Base-by-base conservation (phyloP, 2,888 invertebrate species). In the Pteria penguin region DNA sequence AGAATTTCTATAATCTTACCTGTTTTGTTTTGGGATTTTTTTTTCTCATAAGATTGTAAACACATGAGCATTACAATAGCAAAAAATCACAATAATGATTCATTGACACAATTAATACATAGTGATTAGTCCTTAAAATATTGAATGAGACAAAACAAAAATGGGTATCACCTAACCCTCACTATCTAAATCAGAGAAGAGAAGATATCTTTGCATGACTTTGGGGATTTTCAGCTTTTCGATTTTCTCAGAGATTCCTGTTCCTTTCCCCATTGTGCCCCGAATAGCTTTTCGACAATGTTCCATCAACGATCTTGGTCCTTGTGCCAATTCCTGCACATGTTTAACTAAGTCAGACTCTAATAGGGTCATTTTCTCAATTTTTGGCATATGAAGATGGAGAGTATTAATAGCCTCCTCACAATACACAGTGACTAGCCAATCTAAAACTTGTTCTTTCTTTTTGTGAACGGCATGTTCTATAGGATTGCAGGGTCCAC, bases 381-480 rank as follows among this genome's bases (percentile, higher is more conserved):
- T 8, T 45, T 26, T 76, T 55, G 55, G 75, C 26, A 72, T 63
- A 62, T 70, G 80, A 33, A 69, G 60, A 22, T 36, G 36, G 11
- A 85, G 54, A 57, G 72, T 75, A 29, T 84, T 85, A 11, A 84
- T 65, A 1, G 86, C 87, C 31, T 84, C 80, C 68, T 87, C 85
- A 55, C 86, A 85, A 54, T 88, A 89, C 1, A 86, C 86, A 5
- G 82, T 84, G 0, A 86, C 81, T 22, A 90, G 73, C 78, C 83
- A 86, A 65, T 80, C 78, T 5, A 89, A 76, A 26, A 90, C 72
- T 2, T 81, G 69, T 2, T 78, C 60, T 31, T 84, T 87, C 67
- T 86, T 86, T 72, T 85, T 87, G 65, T 89, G 88, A 4, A 88
- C 84, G 0, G 88, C 84, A 70, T 88, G 89, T 63, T 88, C 86